Conservation (phyloP, 2,888 invertebrate genomes). For the Chymomyza procnemis region DNA sequence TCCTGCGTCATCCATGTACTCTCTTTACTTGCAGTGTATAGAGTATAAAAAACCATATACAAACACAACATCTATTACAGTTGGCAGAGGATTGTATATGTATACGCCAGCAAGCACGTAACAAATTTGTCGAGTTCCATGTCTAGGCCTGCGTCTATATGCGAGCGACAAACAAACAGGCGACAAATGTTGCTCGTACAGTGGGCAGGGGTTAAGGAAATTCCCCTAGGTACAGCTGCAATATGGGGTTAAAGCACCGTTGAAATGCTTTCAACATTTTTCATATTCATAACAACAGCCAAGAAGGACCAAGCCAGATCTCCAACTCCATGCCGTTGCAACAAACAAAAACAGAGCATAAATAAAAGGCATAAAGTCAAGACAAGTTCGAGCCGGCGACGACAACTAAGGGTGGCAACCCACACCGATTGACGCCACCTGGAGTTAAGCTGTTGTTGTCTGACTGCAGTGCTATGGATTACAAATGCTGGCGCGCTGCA, state of each 20-base stretch:
- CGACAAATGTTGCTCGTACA: slow-evolving; percentile 49
- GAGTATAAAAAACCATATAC: slow-evolving; percentile 8
- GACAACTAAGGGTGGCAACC: neutral
- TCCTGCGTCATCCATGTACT: too few relatives aligned
- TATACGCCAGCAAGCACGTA: slow-evolving; percentile 42
- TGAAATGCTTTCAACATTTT: slow-evolving; percentile 65
- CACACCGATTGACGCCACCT: neutral
- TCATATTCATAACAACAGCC: slow-evolving; percentile 48
- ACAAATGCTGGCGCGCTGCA: slow-evolving; percentile 25
- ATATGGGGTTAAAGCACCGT: slow-evolving; percentile 61
- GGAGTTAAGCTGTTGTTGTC: neutral
- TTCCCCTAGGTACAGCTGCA: slow-evolving; percentile 32
- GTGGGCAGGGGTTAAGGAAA: slow-evolving; percentile 11
- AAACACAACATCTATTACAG: slow-evolving; percentile 42
- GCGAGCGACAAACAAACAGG: slow-evolving; percentile 22
- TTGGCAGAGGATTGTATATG: slow-evolving; percentile 24
- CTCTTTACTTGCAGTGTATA: neutral
- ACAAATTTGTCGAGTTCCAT: slow-evolving; percentile 45
- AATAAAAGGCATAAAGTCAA: slow-evolving; percentile 44
- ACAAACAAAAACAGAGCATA: slow-evolving; percentile 50
- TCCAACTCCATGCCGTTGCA: slow-evolving; percentile 16
- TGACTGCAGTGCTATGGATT: neutral
- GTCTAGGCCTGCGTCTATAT: slow-evolving; percentile 31
- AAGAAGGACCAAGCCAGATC: neutral
- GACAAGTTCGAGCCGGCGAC: slow-evolving; percentile 18